phyloP scores from a whole-genome alignment of 2,888 invertebrate species.

The Lasioglossum morio region DNA sequence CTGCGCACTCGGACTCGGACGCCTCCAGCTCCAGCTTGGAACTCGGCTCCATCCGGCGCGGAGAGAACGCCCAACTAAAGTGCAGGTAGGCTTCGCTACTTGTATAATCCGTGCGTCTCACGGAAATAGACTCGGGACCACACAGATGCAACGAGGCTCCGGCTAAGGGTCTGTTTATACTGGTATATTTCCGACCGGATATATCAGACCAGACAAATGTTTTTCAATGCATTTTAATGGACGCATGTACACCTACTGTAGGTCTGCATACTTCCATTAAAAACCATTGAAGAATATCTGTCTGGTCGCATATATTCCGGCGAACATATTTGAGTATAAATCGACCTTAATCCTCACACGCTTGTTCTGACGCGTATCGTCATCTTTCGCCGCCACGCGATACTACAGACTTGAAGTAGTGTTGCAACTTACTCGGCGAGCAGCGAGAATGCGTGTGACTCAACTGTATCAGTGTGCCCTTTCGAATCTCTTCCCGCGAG shows the following conservation, averaged over 20 bases:
- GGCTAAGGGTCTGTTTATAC: no score
- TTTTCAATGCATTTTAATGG: no score
- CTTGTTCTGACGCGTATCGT: neutral
- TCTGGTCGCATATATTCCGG: no score
- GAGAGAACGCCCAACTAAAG: conserved; percentile 82
- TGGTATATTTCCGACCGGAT: no score
- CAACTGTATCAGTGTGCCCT: neutral
- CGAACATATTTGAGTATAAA: no score
- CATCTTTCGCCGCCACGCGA: neutral
- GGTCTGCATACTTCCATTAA: no score
- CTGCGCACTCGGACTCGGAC: conserved; percentile 83
- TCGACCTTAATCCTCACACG: no score
- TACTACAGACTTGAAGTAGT: neutral
- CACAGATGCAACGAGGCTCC: neutral
- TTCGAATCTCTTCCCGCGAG: neutral
- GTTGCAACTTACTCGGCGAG: neutral
- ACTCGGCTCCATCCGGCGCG: conserved; percentile 80
- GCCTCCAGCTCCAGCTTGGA: conserved; percentile 83
- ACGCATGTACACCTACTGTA: no score
- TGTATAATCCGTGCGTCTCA: neutral
- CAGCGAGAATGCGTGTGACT: neutral
- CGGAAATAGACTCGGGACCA: neutral
- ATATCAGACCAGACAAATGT: no score
- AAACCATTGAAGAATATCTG: no score
- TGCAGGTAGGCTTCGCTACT: conserved; percentile 79